These are phyloP conservation scores for Gibbula magus DNA, from an alignment of 2,888 invertebrate species.

Conservation along the genomic window DNA sequence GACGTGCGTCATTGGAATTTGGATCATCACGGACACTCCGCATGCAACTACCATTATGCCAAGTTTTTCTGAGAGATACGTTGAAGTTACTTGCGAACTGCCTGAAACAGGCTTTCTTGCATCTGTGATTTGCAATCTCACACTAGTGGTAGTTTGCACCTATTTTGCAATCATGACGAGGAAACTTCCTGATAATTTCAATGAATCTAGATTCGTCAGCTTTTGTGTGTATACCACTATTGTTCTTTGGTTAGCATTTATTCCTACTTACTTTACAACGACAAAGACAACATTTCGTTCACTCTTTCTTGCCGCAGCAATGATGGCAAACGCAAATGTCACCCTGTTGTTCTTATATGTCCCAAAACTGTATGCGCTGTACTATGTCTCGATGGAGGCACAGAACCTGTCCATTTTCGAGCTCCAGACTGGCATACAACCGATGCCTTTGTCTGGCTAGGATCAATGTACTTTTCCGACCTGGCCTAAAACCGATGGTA, in stretches of 20 bases:
- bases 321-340: slow-evolving; percentile 53
- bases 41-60: slow-evolving; percentile 48
- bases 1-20: slow-evolving; percentile 42
- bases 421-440: too few species aligned
- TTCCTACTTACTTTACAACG: slow-evolving; percentile 58
- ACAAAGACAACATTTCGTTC: slow-evolving; percentile 39
- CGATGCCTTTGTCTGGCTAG: too few species aligned
- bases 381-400: slow-evolving; percentile 25
- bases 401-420: slow-evolving; percentile 5
- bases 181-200: slow-evolving; percentile 60
- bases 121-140: slow-evolving; percentile 54
- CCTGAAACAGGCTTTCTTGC: slow-evolving; percentile 49
- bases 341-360: slow-evolving; percentile 51
- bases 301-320: slow-evolving; percentile 49
- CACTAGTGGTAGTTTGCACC: slow-evolving; percentile 55
- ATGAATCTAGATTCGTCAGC: slow-evolving; percentile 61
- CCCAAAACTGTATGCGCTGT: slow-evolving; percentile 56
- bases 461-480: too few species aligned
- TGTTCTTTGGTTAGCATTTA: slow-evolving; percentile 62
- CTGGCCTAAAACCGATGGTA: too few species aligned
- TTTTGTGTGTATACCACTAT: slow-evolving; percentile 61
- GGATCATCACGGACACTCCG: slow-evolving; percentile 38
- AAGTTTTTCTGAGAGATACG: slow-evolving; percentile 40
- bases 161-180: slow-evolving; percentile 59
- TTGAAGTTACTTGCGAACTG: slow-evolving; percentile 52